Base-by-base conservation (phyloP, 2,888 invertebrate genomes). In the Microchrysa polita region DNA sequence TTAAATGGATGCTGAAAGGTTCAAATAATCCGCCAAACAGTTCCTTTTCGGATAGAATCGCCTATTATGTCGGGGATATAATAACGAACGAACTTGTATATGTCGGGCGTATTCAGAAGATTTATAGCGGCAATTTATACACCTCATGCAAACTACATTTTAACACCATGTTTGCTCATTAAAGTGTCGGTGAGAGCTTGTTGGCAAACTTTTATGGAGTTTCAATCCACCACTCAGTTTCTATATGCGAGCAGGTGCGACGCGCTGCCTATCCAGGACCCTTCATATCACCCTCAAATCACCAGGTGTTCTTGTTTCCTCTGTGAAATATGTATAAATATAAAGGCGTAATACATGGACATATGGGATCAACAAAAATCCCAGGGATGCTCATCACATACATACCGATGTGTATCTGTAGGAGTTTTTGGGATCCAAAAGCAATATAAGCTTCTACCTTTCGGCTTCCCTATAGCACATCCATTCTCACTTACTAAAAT, bases 71-170 rank as follows among this genome's bases (percentile, higher is more conserved):
- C 55, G 18, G 55, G 18, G 4, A 52, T 16, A 9, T 16, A 52
- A n/a, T n/a, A 12, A 48, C 48, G 48, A n/a, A n/a, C n/a, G n/a
- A n/a, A n/a, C n/a, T n/a, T n/a, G n/a, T n/a, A n/a, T 55, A 55
- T 18, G 55, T 12, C n/a, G 20, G 5, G 5, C 10, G 10, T 48
- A 48, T 48, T 12, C 48, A 7, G 34, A 65, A 72, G 72, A 74
- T 74, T 74, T 74, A 74, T 72, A 22, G 40, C 65, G 9, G 74
- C 60, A 67, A 74, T 74, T 67, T 59, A 72, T 74, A 67, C 67
- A 23, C 23, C 59, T 59, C 59, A 59, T 23, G 59, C 59, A 59
- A 59, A 59, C 59, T 22, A 23, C 23, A 59, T 59, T 59, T 59
- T 59, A 59, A 59, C 59, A 59, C 59, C 27, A 59, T 23, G 27